Conservation (phyloP, 2,797 vertebrate genomes). For the Kryptolebias ocellatus region DNA sequence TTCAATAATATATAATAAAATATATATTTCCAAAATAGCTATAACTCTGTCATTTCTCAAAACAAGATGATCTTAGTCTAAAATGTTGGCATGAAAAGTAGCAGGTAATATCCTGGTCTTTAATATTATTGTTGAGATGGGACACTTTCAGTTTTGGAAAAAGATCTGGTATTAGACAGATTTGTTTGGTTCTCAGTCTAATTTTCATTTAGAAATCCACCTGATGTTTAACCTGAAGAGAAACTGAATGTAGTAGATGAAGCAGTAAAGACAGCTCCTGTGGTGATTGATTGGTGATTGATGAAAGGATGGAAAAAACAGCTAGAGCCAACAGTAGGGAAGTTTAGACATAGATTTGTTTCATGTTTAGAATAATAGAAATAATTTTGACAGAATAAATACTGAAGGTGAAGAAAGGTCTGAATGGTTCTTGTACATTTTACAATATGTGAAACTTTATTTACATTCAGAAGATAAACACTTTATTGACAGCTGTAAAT, state of each 20-base stretch:
- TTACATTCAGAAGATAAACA: not conserved
- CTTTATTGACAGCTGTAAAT: not conserved
- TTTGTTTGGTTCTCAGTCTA: not conserved
- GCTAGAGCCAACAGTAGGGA: constrained; percentile 2
- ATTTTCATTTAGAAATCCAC: constrained; percentile 54
- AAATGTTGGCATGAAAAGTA: too few relatives aligned
- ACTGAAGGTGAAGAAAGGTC: not conserved
- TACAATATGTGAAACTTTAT: not conserved
- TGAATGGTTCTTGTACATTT: not conserved
- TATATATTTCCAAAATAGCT: too few relatives aligned
- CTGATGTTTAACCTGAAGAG: constrained; percentile 51
- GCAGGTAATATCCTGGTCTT: too few relatives aligned
- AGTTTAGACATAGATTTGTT: not conserved
- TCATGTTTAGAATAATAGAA: not conserved
- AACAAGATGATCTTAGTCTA: too few relatives aligned
- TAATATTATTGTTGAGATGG: too few relatives aligned
- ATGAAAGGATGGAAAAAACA: not conserved
- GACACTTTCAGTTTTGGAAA: constrained; percentile 6
- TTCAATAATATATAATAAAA: too few relatives aligned
- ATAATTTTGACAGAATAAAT: not conserved
- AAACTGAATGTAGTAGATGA: constrained; percentile 28
- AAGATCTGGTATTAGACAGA: constrained; percentile 17
- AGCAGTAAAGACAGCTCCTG: constrained; percentile 22
- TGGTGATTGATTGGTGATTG: constrained; percentile 8
- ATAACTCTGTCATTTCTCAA: too few relatives aligned